Evolutionary conservation across 2,113 vertebrate species (phyloP), one percentile per base, ranked within the genome.

Genomic region (Ciconia stormi): DNA sequence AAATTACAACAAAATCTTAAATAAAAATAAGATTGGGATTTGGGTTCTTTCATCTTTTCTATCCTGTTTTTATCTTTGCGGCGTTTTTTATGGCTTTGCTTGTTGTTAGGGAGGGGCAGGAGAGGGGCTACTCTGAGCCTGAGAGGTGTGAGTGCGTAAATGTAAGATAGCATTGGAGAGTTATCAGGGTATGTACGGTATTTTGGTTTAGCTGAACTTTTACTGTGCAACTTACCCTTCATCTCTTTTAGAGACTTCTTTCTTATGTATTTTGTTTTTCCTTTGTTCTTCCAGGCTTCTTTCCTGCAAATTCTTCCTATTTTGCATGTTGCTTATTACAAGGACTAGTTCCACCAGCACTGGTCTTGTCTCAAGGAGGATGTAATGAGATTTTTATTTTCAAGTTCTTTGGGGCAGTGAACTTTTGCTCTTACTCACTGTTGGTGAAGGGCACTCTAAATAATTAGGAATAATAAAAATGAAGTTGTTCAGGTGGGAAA

Each of bases 401-500:
- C 30, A 40, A 76, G 52, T 67, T 89, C 40, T 70, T 70, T 46
- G 65, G 80, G 53, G 27, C n/a, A 40, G 17, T 53, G 34, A 73
- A 40, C 23, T 87, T 96, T 44, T 80, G 17, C 61, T 85, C 59
- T 77, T 62, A n/a, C 15, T 87, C 49, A 12, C 32, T 92, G 27
- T 50, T 56, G 32, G 32, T 70, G 69, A 85, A 89, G 38, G 16
- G 14, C 42, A n/a, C 81, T 88, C n/a, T 63, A 82, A 92, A 44
- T 82, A 89, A 91, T 65, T 84, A 82, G 20, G 10, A 91, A n/a
- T 79, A 87, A 79, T 87, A 91, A 76, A 83, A 91, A 80, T 62
- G 46, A 70, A 61, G 52, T 76, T 92, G 25, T 78, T 93, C 81
- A 85, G 32, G n/a, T 89, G 36, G 63, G n/a, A 82, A 93, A 47